Conservation (phyloP, 2,113 vertebrate genomes). For the Vimba vimba region DNA sequence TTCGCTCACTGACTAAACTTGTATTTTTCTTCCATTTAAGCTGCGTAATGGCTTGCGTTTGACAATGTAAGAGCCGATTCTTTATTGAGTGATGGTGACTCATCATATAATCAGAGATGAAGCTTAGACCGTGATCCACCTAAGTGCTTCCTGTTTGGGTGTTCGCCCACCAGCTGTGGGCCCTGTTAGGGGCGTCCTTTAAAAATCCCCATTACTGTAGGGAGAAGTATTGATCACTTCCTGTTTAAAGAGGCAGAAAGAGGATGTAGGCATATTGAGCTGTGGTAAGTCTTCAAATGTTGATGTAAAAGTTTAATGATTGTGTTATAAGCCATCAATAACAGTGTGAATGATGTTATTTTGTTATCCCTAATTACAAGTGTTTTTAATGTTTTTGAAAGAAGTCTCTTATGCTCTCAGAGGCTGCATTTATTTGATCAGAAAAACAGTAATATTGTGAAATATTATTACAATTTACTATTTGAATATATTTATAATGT, state of each 20-base stretch:
- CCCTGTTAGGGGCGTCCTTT: slow-evolving; percentile 17
- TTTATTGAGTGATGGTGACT: slow-evolving; percentile 26
- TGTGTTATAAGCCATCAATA: background rate
- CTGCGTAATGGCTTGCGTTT: background rate
- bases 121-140: slow-evolving; percentile 6
- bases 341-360: background rate
- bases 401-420: background rate
- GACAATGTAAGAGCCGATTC: slow-evolving; percentile 46
- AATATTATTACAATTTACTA: background rate
- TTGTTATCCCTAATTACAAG: background rate
- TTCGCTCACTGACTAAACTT: background rate
- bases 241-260: slow-evolving; percentile 39
- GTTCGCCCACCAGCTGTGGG: slow-evolving; percentile 16
- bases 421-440: background rate
- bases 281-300: background rate
- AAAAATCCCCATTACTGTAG: slow-evolving; percentile 37
- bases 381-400: background rate
- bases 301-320: background rate
- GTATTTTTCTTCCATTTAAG: background rate
- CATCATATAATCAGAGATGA: slow-evolving; percentile 27
- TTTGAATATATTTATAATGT: background rate
- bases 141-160: slow-evolving; percentile 54
- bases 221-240: slow-evolving; percentile 48
- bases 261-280: slow-evolving; percentile 17
- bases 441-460: background rate